A percentile compares a stretch with the other conserved stretches of the same genome.
These are phyloP conservation scores for Melinaea menophilus DNA, from an alignment of 2,888 invertebrate genomes.

Conservation along the genomic window DNA sequence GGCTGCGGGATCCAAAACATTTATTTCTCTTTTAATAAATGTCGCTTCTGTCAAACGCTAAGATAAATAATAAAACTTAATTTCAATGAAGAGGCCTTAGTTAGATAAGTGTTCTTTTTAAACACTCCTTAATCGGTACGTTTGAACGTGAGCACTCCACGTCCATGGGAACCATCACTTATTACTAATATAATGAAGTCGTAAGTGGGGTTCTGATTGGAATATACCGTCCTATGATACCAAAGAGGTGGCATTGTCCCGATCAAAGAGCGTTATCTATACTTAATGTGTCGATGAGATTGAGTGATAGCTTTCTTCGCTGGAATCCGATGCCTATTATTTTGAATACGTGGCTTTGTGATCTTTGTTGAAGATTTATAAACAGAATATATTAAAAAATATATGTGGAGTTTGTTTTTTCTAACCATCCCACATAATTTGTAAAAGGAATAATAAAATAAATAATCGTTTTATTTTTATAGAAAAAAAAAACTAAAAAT, in stretches of 20 bases:
- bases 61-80: not conserved
- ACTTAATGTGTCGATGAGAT: constrained; percentile 1
- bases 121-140: constrained; percentile 1
- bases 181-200: constrained; percentile 1
- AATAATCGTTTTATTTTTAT: too few species aligned
- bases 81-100: not conserved
- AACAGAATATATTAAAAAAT: not conserved
- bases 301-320: constrained; percentile 3
- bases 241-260: constrained; percentile 4
- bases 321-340: not conserved
- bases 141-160: constrained; percentile 5
- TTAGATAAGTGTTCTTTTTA: not conserved
- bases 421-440: not conserved
- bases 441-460: too few species aligned
- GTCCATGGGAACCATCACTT: constrained; percentile 1
- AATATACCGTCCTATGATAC: not conserved
- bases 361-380: not conserved
- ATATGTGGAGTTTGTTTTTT: not conserved
- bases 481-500: not conserved
- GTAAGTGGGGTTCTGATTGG: constrained; percentile 9
- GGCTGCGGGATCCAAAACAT: too few species aligned
- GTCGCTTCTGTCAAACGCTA: too few species aligned
- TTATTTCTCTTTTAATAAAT: too few species aligned
- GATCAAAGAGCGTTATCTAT: not conserved
- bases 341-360: not conserved